These are phyloP conservation scores for Lycophotia porphyrea DNA, from an alignment of 2,888 invertebrate species.

Conservation along the genomic window DNA sequence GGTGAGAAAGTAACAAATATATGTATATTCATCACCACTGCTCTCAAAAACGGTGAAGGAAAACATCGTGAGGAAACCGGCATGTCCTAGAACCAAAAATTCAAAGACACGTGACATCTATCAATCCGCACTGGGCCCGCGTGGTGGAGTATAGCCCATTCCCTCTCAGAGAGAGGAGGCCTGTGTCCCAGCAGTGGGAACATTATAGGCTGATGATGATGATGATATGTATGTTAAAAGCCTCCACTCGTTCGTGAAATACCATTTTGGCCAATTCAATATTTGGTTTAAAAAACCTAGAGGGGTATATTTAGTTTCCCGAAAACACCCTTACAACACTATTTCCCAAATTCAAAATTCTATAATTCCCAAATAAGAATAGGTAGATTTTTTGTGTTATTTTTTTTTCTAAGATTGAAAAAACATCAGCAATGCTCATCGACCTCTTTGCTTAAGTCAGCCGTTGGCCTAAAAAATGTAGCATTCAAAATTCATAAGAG, in stretches of 20 bases:
- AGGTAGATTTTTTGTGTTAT: not conserved
- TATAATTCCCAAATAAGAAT: not conserved
- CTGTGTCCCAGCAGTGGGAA: no score
- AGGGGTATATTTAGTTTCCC: not conserved
- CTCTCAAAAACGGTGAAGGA: no score
- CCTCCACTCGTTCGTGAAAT: not conserved
- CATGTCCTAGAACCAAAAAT: no score
- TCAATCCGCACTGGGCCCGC: no score
- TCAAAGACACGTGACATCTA: no score
- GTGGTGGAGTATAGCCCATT: no score
- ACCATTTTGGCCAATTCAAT: not conserved
- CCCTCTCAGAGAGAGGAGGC: no score
- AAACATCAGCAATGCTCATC: not conserved
- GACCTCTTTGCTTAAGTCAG: slow-evolving; percentile 9
- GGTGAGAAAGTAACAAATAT: not conserved
- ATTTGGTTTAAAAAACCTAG: not conserved
- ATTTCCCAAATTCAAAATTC: not conserved
- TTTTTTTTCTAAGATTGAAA: not conserved
- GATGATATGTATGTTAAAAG: not conserved
- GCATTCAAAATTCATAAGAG: slow-evolving; percentile 17
- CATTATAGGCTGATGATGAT: no score
- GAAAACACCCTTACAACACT: not conserved
- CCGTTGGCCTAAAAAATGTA: slow-evolving; percentile 28
- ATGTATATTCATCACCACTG: no score
- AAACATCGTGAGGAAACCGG: no score